These are phyloP conservation scores for Platichthys flesus DNA, from an alignment of 2,113 vertebrate genomes.

Conservation along the genomic window DNA sequence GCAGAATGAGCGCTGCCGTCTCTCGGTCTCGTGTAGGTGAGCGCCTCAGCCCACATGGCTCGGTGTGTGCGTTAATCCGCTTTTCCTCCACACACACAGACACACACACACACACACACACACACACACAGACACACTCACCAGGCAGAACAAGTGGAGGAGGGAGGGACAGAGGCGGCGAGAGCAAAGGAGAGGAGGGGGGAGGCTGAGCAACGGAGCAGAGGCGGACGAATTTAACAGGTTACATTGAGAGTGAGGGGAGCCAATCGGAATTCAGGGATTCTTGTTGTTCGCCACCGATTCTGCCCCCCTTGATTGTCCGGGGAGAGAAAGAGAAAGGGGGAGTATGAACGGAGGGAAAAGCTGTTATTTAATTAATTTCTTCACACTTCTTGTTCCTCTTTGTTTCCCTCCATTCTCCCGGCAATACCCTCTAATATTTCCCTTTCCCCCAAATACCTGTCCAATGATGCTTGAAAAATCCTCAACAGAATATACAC, in stretches of 20 bases:
- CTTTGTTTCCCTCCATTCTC: not conserved
- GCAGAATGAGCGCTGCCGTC: constrained; percentile 28
- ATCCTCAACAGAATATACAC: too few species aligned
- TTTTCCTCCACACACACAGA: constrained; percentile 45
- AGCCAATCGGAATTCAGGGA: constrained; percentile 57
- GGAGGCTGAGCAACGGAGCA: constrained; percentile 27
- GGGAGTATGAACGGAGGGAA: constrained; percentile 23
- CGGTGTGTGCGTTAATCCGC: constrained; percentile 59
- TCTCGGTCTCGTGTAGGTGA: constrained; percentile 44
- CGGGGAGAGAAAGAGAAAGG: constrained; percentile 24
- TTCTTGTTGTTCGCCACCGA: constrained; percentile 62
- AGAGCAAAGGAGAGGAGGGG: constrained; percentile 6
- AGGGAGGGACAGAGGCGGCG: constrained; percentile 25
- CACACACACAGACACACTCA: not conserved
- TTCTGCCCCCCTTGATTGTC: constrained; percentile 56
- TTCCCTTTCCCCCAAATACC: not conserved
- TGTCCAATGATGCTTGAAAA: not conserved
- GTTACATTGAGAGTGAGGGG: constrained; percentile 52
- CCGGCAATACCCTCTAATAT: not conserved
- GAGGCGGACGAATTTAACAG: constrained; percentile 68
- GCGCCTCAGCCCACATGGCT: constrained; percentile 62
- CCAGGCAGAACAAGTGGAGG: constrained; percentile 38
- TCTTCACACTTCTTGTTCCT: constrained; percentile 18
- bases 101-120: not conserved
- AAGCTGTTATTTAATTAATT: constrained; percentile 42